These are phyloP conservation scores for Oreohelix idahoensis DNA, from an alignment of 1,140 invertebrate genomes.

Conservation along the genomic window DNA sequence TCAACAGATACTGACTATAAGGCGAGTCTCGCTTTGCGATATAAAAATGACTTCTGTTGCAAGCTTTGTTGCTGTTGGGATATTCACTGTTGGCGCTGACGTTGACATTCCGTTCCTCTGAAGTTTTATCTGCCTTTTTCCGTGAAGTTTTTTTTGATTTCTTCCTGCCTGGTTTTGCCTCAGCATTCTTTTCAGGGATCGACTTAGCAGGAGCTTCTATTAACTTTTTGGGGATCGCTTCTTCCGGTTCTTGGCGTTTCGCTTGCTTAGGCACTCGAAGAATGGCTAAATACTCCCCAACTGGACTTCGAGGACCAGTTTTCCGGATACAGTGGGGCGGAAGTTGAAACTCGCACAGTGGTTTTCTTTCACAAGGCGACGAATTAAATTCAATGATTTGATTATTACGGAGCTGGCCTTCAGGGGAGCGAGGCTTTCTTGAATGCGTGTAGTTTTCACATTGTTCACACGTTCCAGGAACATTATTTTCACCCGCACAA, in stretches of 20 bases:
- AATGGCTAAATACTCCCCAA: not conserved
- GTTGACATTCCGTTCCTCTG: not conserved
- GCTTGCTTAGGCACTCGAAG: not conserved
- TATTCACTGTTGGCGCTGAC: not conserved
- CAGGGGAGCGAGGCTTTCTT: conserved; percentile 10
- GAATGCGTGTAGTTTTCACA: conserved; percentile 18
- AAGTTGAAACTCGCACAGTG: not conserved
- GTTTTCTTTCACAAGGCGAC: not conserved
- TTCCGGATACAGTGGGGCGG: not conserved
- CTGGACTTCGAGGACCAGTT: conserved; percentile 7
- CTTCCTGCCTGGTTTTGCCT: not conserved
- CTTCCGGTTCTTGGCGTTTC: not conserved
- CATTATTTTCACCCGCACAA: too few species aligned
- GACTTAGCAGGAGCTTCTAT: not conserved
- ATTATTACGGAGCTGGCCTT: not conserved
- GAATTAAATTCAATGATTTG: not conserved
- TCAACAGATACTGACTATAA: not conserved
- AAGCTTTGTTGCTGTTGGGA: not conserved
- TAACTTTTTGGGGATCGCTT: not conserved
- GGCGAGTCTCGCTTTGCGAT: not conserved
- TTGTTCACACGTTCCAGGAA: not conserved
- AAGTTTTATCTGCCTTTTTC: not conserved
- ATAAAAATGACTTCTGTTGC: not conserved
- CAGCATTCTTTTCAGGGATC: not conserved
- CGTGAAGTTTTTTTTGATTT: not conserved